A percentile compares a stretch with the other conserved stretches of the same genome.
phyloP scores from a whole-genome alignment of 2,797 vertebrate species.

The Heterohyrax brucei region DNA sequence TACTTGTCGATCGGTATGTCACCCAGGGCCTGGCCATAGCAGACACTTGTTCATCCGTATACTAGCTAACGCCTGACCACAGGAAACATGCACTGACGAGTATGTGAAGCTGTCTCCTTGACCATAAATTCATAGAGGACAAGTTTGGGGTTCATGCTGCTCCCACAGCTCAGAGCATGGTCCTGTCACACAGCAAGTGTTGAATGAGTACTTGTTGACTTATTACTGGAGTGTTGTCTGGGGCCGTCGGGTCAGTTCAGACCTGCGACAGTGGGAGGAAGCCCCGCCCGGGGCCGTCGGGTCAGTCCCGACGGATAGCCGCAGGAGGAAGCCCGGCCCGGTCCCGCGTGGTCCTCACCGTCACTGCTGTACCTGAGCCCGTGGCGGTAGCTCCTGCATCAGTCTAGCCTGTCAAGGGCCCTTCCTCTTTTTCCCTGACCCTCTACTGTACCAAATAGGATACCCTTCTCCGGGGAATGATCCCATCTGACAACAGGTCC shows the following conservation, averaged over 20 bases:
- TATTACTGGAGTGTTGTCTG: neutral
- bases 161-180: neutral
- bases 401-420: neutral
- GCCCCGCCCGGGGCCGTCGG: neutral
- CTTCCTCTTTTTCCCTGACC: neutral
- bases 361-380: neutral
- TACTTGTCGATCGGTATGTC: neutral
- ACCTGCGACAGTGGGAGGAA: neutral
- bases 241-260: neutral
- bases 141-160: neutral
- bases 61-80: neutral
- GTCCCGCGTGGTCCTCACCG: neutral
- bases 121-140: neutral
- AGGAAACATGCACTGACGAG: too few relatives aligned
- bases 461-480: neutral
- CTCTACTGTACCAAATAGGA: neutral
- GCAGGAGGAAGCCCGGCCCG: neutral
- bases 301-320: neutral
- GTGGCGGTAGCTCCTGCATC: neutral
- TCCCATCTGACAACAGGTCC: neutral
- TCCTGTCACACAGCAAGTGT: neutral
- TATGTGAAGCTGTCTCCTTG: neutral
- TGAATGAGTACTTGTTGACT: neutral
- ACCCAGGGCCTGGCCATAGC: neutral
- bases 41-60: neutral